phyloP scores from a whole-genome alignment of 35 echinoderm and acorn worm species.

The Ophioderma brevispina region DNA sequence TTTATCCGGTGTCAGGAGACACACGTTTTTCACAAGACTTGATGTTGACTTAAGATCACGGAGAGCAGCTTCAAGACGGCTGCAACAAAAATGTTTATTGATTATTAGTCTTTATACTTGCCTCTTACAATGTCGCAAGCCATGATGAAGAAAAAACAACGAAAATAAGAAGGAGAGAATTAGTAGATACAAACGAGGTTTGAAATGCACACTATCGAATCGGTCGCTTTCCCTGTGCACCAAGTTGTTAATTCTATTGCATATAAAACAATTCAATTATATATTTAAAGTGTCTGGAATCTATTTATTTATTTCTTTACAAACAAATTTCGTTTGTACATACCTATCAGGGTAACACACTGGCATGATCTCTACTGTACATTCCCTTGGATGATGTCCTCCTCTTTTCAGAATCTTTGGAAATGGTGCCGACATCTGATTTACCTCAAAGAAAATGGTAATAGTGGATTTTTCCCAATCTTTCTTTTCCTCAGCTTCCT shows the following conservation, averaged over 20 bases:
- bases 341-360: constrained; percentile 60
- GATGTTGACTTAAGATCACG: constrained; percentile 11
- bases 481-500: constrained; percentile 9
- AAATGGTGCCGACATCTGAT: constrained; percentile 55
- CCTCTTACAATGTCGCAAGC: no score
- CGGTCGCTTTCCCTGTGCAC: no score
- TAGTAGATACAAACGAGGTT: no score
- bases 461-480: constrained; percentile 1
- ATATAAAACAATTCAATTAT: no score
- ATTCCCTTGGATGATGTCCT: background rate
- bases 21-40: constrained; percentile 45
- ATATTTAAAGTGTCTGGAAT: no score
- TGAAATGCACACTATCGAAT: no score
- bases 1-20: constrained; percentile 26
- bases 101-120: background rate
- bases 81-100: constrained; percentile 22
- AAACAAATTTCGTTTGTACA: background rate
- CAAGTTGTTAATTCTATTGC: no score
- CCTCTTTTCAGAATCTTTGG: constrained; percentile 40
- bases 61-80: constrained; percentile 59
- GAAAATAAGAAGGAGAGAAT: no score
- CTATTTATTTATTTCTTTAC: no score
- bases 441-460: constrained; percentile 62
- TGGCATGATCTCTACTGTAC: constrained; percentile 79
- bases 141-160: background rate